Evolutionary conservation across 2,113 vertebrate genomes (phyloP), one percentile per base, ranked within the genome.

Genomic region (Seriola rivoliana): DNA sequence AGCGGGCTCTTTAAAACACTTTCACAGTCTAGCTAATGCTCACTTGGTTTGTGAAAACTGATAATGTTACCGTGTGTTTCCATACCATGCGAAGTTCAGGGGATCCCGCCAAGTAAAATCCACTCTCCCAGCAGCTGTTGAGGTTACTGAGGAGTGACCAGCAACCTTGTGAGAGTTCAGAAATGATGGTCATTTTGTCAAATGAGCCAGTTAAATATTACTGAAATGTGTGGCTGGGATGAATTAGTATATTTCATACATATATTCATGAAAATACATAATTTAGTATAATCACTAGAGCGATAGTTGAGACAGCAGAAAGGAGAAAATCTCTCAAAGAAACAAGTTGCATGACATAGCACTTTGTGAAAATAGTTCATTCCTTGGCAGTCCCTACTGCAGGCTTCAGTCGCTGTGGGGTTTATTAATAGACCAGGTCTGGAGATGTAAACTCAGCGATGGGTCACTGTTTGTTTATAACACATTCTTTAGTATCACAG

Each of bases 341-440:
- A 81, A 88, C 73, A 81, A 92, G 88, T 91, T 91, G 93, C 75
- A 86, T 93, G 93, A 94, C 77, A n/a, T 88, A 91, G 91, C 89
- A 89, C 81, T 93, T 85, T 91, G 64, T 81, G 69, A 75, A 93
- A 91, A 84, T 80, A 90, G 81, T 88, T 90, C 21, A 88, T 79
- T 81, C 75, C 11, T 59, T 58, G 77, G 85, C 42, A 81, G 78
- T 63, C 54, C 46, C 71, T 19, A 60, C 81, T 59, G 82, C 88
- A 71, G 89, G 76, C 87, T 81, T 48, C 12, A 32, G 64, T 78
- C 84, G 88, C 85, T 73, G 48, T 38, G 75, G 85, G 78, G 64
- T 83, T 89, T 94, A 94, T 94, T 93, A 94, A 92, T 93, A 93
- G 91, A 93, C 66, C 64, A 44, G 74, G 76, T 87, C 75, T 82